Evolutionary conservation across 1,140 invertebrate genomes (phyloP).

Genomic region (Streblospio benedicti): DNA sequence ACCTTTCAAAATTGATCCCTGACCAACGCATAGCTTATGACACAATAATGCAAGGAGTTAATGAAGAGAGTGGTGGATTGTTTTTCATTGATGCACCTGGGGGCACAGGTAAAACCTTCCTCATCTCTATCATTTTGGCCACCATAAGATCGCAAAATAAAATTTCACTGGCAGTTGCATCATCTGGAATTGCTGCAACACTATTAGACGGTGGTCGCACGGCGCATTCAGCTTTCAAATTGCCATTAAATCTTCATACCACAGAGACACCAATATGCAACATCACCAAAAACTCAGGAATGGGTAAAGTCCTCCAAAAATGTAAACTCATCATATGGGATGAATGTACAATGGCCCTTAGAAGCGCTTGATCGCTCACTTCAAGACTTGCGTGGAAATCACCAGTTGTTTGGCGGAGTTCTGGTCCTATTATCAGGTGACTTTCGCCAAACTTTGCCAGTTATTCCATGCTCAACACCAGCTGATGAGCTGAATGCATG

Average conservation of each 20-base stretch:
- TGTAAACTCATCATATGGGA: constrained; percentile 41
- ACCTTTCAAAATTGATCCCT: constrained; percentile 28
- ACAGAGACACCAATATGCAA: constrained; percentile 24
- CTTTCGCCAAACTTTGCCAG: constrained; percentile 51
- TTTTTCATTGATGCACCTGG: constrained; percentile 48
- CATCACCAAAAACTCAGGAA: constrained; percentile 23
- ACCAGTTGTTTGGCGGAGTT: constrained; percentile 34
- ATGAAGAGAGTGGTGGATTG: constrained; percentile 34
- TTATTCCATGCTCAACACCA: constrained; percentile 42
- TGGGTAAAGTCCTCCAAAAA: constrained; percentile 27
- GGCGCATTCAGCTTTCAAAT: constrained; percentile 22
- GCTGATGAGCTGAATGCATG: constrained; percentile 47
- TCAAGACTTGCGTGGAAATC: constrained; percentile 29
- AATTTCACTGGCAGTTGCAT: constrained; percentile 21
- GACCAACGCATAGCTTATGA: constrained; percentile 42
- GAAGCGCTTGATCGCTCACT: constrained; percentile 36
- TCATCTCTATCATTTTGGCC: constrained; percentile 20
- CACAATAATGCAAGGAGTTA: constrained; percentile 37
- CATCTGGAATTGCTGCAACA: constrained; percentile 24
- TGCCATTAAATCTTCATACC: constrained; percentile 20
- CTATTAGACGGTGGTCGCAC: constrained; percentile 18
- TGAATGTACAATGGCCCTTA: constrained; percentile 42
- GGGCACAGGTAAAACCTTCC: constrained; percentile 25
- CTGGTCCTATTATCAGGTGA: constrained; percentile 45
- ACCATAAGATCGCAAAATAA: constrained; percentile 18